Evolutionary conservation across 2,888 invertebrate genomes (phyloP).

Genomic region (Agrilus biguttatus): DNA sequence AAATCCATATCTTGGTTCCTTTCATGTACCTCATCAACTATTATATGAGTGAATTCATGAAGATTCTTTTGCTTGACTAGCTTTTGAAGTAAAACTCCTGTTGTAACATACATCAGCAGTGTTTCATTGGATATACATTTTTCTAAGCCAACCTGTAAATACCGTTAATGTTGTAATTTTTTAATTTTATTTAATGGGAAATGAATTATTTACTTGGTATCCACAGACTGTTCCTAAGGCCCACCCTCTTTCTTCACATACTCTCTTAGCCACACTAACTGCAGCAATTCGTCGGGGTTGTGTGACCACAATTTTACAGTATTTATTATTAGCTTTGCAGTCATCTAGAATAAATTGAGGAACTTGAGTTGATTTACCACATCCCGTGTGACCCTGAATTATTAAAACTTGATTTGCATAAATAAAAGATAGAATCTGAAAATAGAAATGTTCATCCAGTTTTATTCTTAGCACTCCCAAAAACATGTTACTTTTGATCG

Average conservation of each 20-base stretch:
- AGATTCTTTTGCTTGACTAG: constrained; percentile 53
- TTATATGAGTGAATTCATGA: constrained; percentile 71
- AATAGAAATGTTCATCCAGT: not conserved
- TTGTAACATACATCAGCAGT: constrained; percentile 73
- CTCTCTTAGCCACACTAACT: constrained; percentile 72
- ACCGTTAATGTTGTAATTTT: not conserved
- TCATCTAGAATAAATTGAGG: constrained; percentile 88
- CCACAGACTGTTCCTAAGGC: constrained; percentile 70
- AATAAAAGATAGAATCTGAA: constrained; percentile 7
- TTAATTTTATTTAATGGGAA: not conserved
- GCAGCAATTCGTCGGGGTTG: constrained; percentile 92
- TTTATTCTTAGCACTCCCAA: not conserved
- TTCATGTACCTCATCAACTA: constrained; percentile 91
- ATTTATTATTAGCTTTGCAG: constrained; percentile 41
- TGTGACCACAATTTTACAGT: constrained; percentile 82
- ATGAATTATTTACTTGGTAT: constrained; percentile 58
- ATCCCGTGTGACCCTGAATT: constrained; percentile 87
- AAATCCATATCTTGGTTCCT: constrained; percentile 88
- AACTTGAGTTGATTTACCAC: constrained; percentile 86
- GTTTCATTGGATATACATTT: constrained; percentile 49
- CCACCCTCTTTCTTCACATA: constrained; percentile 75
- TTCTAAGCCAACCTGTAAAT: constrained; percentile 53
- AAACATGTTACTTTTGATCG: constrained; percentile 4
- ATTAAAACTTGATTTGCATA: constrained; percentile 43
- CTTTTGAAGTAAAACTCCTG: constrained; percentile 75